These are phyloP conservation scores for Invenusta paracnida DNA, from an alignment of 2,888 invertebrate species.

Conservation along the genomic window DNA sequence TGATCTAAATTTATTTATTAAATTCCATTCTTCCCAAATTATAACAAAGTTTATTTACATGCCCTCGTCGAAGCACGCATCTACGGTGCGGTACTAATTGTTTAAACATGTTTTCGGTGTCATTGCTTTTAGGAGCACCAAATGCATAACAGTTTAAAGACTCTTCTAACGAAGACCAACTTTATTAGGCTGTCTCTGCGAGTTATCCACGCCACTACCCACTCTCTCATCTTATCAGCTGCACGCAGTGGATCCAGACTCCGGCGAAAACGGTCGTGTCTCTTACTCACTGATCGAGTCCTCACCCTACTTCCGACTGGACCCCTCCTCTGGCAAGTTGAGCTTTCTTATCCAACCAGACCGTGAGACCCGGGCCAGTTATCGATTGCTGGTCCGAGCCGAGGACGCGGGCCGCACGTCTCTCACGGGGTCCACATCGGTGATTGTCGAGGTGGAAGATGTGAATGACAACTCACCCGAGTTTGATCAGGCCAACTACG, in stretches of 20 bases:
- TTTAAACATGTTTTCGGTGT: too few species aligned
- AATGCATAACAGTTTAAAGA: too few species aligned
- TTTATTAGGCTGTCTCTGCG: too few species aligned
- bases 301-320: not conserved
- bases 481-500: conserved; percentile 1
- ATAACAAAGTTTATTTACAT: too few species aligned
- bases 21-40: too few species aligned
- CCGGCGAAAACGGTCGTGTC: not conserved
- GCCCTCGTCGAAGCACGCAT: too few species aligned
- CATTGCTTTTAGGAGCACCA: too few species aligned
- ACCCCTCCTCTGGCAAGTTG: not conserved
- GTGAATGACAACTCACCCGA: not conserved
- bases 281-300: not conserved
- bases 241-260: not conserved
- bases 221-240: not conserved
- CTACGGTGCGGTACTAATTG: too few species aligned
- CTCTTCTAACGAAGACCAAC: too few species aligned
- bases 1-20: too few species aligned
- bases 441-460: not conserved
- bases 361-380: not conserved
- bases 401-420: not conserved
- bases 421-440: not conserved
- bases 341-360: not conserved
- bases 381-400: not conserved
- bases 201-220: not conserved